Percentiles rank a stretch among this genome's conserved stretches.
phyloP scores from a whole-genome alignment of 2,888 invertebrate species.

The Archaeoteleia sp. region DNA sequence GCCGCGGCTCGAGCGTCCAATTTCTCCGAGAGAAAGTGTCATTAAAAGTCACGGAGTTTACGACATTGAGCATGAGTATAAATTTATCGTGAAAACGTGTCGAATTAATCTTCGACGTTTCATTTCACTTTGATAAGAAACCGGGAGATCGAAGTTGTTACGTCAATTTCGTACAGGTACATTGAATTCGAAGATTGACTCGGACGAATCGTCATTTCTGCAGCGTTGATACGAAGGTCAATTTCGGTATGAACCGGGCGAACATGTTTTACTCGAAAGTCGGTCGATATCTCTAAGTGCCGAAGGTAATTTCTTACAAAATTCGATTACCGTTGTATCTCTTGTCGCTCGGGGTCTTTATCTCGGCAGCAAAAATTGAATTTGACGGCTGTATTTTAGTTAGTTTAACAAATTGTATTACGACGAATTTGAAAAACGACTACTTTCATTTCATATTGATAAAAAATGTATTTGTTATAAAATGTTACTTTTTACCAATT shows the following conservation, averaged over 20 bases:
- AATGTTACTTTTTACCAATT: too few relatives aligned
- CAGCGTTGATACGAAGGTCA: constrained; percentile 16
- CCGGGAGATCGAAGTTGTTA: constrained; percentile 1
- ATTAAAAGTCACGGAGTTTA: constrained; percentile 1
- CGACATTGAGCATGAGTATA: constrained; percentile 1
- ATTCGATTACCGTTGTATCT: constrained; percentile 36
- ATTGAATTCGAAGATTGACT: constrained; percentile 11
- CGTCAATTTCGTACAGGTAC: constrained; percentile 8
- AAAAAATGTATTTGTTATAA: too few relatives aligned
- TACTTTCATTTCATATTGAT: too few relatives aligned
- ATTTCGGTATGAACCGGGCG: constrained; percentile 12
- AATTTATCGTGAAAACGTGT: constrained; percentile 6
- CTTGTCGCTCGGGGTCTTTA: constrained; percentile 14
- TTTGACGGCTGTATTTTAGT: neutral
- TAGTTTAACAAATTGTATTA: constrained; percentile 9
- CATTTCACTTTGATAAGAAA: constrained; percentile 7
- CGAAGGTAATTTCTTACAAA: constrained; percentile 29
- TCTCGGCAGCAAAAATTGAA: constrained; percentile 11
- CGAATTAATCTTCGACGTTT: constrained; percentile 17
- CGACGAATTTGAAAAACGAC: too few relatives aligned
- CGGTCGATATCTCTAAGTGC: constrained; percentile 32
- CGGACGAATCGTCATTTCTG: constrained; percentile 6
- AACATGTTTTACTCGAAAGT: constrained; percentile 22
- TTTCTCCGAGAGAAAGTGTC: constrained; percentile 11
- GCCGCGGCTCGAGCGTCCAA: neutral